Evolutionary conservation across 30 jellyfish, hydroid and myxozoan species (phyloP).

Genomic region (Aurelia sp.): DNA sequence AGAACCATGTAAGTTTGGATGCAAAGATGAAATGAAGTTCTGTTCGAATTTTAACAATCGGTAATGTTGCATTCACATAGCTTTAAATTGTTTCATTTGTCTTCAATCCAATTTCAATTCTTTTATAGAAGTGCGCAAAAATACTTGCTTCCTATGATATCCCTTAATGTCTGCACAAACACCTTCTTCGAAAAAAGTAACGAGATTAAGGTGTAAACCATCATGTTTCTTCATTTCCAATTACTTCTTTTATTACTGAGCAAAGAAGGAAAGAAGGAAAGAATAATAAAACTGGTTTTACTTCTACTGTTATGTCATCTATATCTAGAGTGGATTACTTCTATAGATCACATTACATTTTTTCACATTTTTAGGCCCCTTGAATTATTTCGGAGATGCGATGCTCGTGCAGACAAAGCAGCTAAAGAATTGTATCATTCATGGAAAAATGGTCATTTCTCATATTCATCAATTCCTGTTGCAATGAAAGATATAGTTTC

Average conservation of each 20-base stretch:
- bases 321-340: background rate
- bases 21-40: conserved; percentile 70
- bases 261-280: too few species aligned
- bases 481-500: conserved; percentile 52
- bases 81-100: background rate
- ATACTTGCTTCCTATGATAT: too few species aligned
- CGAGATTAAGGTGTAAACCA: too few species aligned
- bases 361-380: conserved; percentile 50
- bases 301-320: background rate
- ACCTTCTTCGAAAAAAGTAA: too few species aligned
- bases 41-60: conserved; percentile 82
- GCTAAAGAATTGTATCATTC: conserved; percentile 59
- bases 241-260: too few species aligned
- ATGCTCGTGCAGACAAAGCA: conserved; percentile 70
- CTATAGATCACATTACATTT: background rate
- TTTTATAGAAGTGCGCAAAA: too few species aligned
- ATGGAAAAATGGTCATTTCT: conserved; percentile 76
- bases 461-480: conserved; percentile 26
- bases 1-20: conserved; percentile 87
- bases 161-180: too few species aligned
- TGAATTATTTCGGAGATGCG: conserved; percentile 82
- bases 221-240: too few species aligned
- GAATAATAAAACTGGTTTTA: too few species aligned
- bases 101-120: background rate
- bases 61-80: conserved; percentile 10